phyloP scores from a whole-genome alignment of 2,797 vertebrate genomes.

The Moxostoma hubbsi region DNA sequence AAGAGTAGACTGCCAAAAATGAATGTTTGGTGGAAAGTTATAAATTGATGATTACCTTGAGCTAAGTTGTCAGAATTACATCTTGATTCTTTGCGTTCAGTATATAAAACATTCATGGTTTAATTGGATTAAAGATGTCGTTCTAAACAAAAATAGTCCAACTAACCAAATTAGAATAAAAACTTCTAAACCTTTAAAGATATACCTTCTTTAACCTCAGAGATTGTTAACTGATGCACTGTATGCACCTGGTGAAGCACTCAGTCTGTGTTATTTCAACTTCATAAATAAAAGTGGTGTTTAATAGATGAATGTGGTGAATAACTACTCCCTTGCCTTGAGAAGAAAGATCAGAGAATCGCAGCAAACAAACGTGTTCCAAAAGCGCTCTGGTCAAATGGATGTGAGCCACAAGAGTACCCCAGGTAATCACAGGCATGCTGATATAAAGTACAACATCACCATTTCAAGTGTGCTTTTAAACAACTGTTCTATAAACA shows the following conservation, averaged over 20 bases:
- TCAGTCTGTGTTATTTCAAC: too few species aligned
- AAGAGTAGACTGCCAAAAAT: not conserved
- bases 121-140: not conserved
- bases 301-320: too few species aligned
- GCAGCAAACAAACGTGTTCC: constrained; percentile 20
- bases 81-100: not conserved
- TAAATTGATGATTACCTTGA: not conserved
- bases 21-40: not conserved
- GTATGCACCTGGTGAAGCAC: too few species aligned
- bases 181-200: not conserved
- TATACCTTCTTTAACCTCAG: too few species aligned
- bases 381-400: not conserved
- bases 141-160: not conserved
- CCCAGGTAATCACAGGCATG: too few species aligned
- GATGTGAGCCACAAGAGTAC: too few species aligned
- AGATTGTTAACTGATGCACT: too few species aligned
- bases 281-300: too few species aligned
- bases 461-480: not conserved
- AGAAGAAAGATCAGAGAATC: too few species aligned
- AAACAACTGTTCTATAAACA: too few species aligned
- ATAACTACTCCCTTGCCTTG: too few species aligned
- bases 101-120: not conserved
- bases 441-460: too few species aligned
- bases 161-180: constrained; percentile 28
- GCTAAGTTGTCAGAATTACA: not conserved